A percentile compares a stretch with the other conserved stretches of the same genome.
These are phyloP conservation scores for Margaritifera margaritifera DNA, from an alignment of 2,888 invertebrate species.

Conservation along the genomic window DNA sequence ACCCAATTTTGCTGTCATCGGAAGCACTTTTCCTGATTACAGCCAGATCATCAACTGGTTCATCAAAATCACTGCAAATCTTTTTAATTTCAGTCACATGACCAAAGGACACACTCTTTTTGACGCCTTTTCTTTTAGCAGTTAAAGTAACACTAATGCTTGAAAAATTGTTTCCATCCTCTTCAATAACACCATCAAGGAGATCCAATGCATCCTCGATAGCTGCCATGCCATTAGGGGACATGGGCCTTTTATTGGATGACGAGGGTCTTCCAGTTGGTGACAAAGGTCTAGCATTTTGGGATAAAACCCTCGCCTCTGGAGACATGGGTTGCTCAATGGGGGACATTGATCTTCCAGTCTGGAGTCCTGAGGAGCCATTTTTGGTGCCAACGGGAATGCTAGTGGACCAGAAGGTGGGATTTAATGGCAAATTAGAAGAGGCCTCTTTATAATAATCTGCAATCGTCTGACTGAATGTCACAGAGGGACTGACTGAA, in stretches of 20 bases:
- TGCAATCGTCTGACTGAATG: too few relatives aligned
- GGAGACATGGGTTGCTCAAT: not conserved
- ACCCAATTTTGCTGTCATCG: not conserved
- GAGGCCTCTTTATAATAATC: too few relatives aligned
- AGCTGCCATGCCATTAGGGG: slow-evolving; percentile 28
- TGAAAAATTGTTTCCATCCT: slow-evolving; percentile 14
- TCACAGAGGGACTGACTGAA: too few relatives aligned
- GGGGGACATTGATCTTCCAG: slow-evolving; percentile 2
- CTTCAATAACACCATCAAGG: slow-evolving; percentile 40
- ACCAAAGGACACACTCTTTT: slow-evolving; percentile 38
- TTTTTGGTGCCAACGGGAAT: too few relatives aligned
- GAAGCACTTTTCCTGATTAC: slow-evolving; percentile 20
- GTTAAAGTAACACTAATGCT: too few relatives aligned
- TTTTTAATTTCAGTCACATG: slow-evolving; percentile 34
- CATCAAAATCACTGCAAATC: slow-evolving; percentile 31
- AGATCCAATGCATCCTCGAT: slow-evolving; percentile 41
- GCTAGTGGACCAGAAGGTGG: too few relatives aligned
- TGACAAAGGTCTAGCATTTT: not conserved
- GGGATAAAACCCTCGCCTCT: not conserved
- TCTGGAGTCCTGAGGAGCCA: too few relatives aligned
- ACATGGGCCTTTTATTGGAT: slow-evolving; percentile 24
- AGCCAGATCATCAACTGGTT: slow-evolving; percentile 21
- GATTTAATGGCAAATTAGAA: too few relatives aligned
- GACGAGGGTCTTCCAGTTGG: slow-evolving; percentile 6
- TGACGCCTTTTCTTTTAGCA: slow-evolving; percentile 20